These are phyloP conservation scores for Eumaeus atala DNA, from an alignment of 1,140 invertebrate species.

Conservation along the genomic window DNA sequence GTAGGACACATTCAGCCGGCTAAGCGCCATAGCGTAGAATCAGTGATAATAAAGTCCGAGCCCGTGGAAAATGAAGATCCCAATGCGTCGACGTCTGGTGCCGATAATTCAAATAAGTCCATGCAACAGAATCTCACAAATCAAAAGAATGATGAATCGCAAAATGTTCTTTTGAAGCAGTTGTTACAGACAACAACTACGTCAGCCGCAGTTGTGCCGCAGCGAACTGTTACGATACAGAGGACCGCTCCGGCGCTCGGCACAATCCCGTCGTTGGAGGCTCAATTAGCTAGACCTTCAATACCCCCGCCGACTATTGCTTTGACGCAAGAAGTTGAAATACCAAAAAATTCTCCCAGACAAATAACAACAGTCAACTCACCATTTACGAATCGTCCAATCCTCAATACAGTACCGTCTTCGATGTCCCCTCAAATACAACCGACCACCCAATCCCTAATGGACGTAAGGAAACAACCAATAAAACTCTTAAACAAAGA, in stretches of 20 bases:
- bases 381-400: constrained; percentile 56
- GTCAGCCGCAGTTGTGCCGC: constrained; percentile 69
- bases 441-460: constrained; percentile 65
- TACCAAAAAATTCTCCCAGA: constrained; percentile 69
- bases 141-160: constrained; percentile 82
- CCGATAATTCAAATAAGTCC: constrained; percentile 38
- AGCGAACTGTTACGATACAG: constrained; percentile 66
- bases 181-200: constrained; percentile 88
- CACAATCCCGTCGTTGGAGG: constrained; percentile 82
- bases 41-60: constrained; percentile 69
- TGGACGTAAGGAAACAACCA: constrained; percentile 66
- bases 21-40: constrained; percentile 70
- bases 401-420: constrained; percentile 51
- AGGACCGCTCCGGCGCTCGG: constrained; percentile 78
- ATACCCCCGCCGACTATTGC: constrained; percentile 75
- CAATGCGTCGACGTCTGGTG: constrained; percentile 29
- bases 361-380: constrained; percentile 61
- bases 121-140: constrained; percentile 34
- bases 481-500: constrained; percentile 61
- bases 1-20: constrained; percentile 67
- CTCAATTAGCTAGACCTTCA: constrained; percentile 82
- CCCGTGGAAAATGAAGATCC: constrained; percentile 67
- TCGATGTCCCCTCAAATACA: constrained; percentile 59
- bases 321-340: constrained; percentile 72
- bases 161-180: constrained; percentile 93